Percentiles rank a stretch among this genome's conserved stretches.
Conservation (phyloP, 2,888 invertebrate genomes). For the Drosophila stalkeri region DNA sequence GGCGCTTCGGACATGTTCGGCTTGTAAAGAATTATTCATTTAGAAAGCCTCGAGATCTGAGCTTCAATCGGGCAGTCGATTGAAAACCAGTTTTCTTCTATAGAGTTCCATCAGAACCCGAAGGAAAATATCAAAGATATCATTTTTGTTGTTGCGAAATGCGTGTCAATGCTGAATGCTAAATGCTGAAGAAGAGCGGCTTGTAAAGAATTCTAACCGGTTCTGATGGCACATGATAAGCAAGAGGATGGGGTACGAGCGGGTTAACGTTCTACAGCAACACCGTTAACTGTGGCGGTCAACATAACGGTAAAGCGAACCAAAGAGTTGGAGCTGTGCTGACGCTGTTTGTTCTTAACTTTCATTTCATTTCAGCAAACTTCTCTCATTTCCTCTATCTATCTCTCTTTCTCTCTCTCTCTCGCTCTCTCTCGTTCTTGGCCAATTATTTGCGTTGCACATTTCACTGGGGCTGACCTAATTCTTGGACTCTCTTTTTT, state of each 20-base stretch:
- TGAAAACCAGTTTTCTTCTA: conserved; percentile 42
- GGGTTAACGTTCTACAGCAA: conserved; percentile 35
- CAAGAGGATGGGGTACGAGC: not conserved
- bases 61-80: conserved; percentile 1
- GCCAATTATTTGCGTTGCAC: conserved; percentile 56
- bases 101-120: conserved; percentile 24
- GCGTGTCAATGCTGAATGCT: conserved; percentile 43
- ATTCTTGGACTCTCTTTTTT: conserved; percentile 62
- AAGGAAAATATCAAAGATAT: conserved; percentile 34
- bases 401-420: not conserved
- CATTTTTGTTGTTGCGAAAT: conserved; percentile 40
- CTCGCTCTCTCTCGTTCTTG: conserved; percentile 10
- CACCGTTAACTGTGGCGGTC: conserved; percentile 74
- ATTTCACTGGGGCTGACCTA: conserved; percentile 60
- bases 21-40: not conserved
- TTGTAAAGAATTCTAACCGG: conserved; percentile 40
- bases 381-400: conserved; percentile 6
- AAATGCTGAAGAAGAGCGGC: conserved; percentile 5
- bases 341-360: conserved; percentile 48
- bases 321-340: conserved; percentile 21
- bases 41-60: conserved; percentile 21
- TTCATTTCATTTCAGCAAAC: conserved; percentile 56
- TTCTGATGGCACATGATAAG: conserved; percentile 8
- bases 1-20: not conserved
- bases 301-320: conserved; percentile 67